A percentile compares a stretch with the other conserved stretches of the same genome.
These are phyloP conservation scores for Nibea albiflora DNA, from an alignment of 2,113 vertebrate species.

Conservation along the genomic window DNA sequence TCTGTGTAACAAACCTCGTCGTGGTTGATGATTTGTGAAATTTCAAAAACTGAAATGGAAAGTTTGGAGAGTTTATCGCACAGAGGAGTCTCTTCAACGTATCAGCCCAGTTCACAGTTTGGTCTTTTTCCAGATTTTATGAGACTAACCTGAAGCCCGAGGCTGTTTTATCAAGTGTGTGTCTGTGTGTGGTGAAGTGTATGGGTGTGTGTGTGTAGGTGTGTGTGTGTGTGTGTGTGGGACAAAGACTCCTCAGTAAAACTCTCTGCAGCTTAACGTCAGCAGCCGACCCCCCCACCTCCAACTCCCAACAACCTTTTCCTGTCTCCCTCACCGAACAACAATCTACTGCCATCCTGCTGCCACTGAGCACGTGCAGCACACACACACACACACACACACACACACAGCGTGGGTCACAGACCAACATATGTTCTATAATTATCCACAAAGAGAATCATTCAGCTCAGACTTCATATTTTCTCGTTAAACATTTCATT, in stretches of 20 bases:
- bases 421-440: conserved; percentile 61
- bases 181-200: background rate
- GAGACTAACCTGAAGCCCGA: background rate
- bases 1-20: too few relatives aligned
- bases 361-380: conserved; percentile 3
- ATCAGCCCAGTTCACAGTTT: background rate
- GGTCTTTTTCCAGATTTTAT: background rate
- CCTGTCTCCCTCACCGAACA: conserved; percentile 56
- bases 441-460: conserved; percentile 66
- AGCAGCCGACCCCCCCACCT: background rate
- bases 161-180: background rate
- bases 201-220: background rate
- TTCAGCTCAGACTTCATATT: conserved; percentile 50
- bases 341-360: conserved; percentile 34
- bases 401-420: conserved; percentile 40
- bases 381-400: conserved; percentile 34
- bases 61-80: background rate
- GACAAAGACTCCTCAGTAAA: conserved; percentile 71
- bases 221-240: conserved; percentile 1
- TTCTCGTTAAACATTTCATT: conserved; percentile 49
- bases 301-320: conserved; percentile 22
- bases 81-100: background rate
- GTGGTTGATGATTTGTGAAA: background rate
- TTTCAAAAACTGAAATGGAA: too few relatives aligned
- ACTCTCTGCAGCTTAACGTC: conserved; percentile 9